Evolutionary conservation across 2,113 vertebrate species (phyloP), one percentile per base, ranked within the genome.

Genomic region (Girardinichthys multiradiatus): DNA sequence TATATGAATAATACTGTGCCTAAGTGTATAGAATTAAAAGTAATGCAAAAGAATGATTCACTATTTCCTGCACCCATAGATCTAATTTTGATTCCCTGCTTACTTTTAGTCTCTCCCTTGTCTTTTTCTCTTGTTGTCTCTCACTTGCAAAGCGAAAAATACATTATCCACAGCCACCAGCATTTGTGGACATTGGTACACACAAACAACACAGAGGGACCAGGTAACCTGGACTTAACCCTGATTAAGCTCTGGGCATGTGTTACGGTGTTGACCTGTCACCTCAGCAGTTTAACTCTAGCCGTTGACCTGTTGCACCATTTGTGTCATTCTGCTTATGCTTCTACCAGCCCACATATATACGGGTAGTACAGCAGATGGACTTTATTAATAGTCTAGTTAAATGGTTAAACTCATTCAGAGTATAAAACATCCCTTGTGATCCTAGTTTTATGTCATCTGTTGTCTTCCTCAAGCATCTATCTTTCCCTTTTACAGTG

Each of bases 161-260:
- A 58, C 59, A 39, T 51, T 68, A 66, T 37, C 1, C 9, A 15
- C 7, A 58, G 5, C 62, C 30, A 19, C 19, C 17, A 24, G 27
- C 30, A 35, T 51, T 27, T 70, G n/a, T 27, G 28, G 45, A 37
- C 12, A 70, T 13, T 59, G 42, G 70, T 48, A 37, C 48, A 67
- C 74, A 51, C 30, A 72, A 35, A n/a, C 42, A 45, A 51, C 57
- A 7, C 33, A 57, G 30, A 51, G 30, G 39, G 39, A 35, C 19
- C 57, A 66, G 37, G 75, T 57, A 75, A 67, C 61, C 58, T 26
- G 39, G 42, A 69, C 39, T 77, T 74, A 68, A 72, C 54, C 45
- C 14, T 2, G 45, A 81, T 70, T 82, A 57, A 69, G 65, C 35
- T 30, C 9, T 21, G 24, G 26, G 3, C 31, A 79, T 57, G 48